phyloP scores from a whole-genome alignment of 2,797 vertebrate species.

The Gila robusta region DNA sequence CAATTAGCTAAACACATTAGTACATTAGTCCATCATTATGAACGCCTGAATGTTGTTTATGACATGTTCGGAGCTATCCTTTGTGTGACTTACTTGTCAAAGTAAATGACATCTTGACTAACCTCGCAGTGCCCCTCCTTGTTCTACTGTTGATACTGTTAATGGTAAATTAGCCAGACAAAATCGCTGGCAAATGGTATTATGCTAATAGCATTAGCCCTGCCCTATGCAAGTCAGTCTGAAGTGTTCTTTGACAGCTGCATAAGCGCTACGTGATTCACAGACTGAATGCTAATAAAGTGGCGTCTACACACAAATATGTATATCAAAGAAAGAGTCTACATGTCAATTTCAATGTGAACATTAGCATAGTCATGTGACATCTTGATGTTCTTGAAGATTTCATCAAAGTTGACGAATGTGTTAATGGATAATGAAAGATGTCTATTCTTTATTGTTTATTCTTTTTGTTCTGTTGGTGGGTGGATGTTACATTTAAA shows the following conservation, averaged over 20 bases:
- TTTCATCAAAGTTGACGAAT: slow-evolving; percentile 16
- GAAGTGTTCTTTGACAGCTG: slow-evolving; percentile 59
- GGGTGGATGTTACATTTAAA: slow-evolving; percentile 14
- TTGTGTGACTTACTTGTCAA: slow-evolving; percentile 41
- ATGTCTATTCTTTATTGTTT: slow-evolving; percentile 30
- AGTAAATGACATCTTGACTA: slow-evolving; percentile 60
- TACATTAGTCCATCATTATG: slow-evolving; percentile 51
- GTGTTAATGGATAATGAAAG: slow-evolving; percentile 14
- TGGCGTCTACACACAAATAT: slow-evolving; percentile 42
- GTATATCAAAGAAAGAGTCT: slow-evolving; percentile 17
- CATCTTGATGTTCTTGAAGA: slow-evolving; percentile 42
- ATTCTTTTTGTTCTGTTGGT: slow-evolving; percentile 28
- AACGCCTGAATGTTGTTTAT: slow-evolving; percentile 53
- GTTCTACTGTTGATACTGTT: slow-evolving; percentile 55
- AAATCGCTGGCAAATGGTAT: slow-evolving; percentile 62
- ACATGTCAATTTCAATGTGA: slow-evolving; percentile 33
- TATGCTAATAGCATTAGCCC: slow-evolving; percentile 66
- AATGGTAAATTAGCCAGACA: slow-evolving; percentile 63
- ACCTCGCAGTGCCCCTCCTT: slow-evolving; percentile 51
- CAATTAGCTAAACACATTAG: slow-evolving; percentile 54
- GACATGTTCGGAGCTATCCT: slow-evolving; percentile 45
- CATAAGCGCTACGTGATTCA: slow-evolving; percentile 53
- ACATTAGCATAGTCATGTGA: slow-evolving; percentile 55
- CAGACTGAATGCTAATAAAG: slow-evolving; percentile 56
- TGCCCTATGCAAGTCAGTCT: slow-evolving; percentile 58